Base-by-base conservation (phyloP, 2,888 invertebrate species). In the Andrena fulva region DNA sequence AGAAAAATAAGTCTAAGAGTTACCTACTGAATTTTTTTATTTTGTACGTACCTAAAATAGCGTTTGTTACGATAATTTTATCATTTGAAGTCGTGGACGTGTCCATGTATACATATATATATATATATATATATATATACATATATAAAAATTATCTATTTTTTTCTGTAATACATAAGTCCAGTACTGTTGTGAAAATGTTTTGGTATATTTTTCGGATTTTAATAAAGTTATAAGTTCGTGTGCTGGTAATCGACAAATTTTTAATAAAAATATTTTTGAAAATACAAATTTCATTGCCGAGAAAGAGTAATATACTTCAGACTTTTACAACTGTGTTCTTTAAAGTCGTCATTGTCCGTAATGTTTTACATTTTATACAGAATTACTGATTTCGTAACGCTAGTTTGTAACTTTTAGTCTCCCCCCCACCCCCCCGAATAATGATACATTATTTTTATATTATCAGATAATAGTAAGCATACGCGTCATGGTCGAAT, bases 1-100 rank as follows among this genome's bases (percentile, higher is more conserved):
- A 90, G 90, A 92, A 87, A 88, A 88, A 89, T 90, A 91, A 91
- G 89, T 91, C 89, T 91, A 91, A 90, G 88, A 92, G 92, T 91
- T 92, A 91, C 90, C 90, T 89, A 89, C 73, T 87, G 80, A 80
- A 89, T 86, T 74, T 87, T 88, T 87, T 87, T 87, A 88, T 87
- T 86, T 89, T 88, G 77, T 90, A 86, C 85, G 77, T 87, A 86
- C 76, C 80, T 86, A 87, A 89, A 84, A 82, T 86, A 88, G 74
- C 74, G 78, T 87, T 86, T 85, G 77, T 89, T 86, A 85, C 82
- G 85, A 80, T 89, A 70, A 79, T 85, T 88, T 88, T 87, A 86
- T 84, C 81, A 81, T 80, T 77, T 78, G 74, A 80, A 82, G 66
- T 81, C 72, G 77, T 77, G 80, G 72, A 84, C 75, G 48, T 69